phyloP scores from a whole-genome alignment of 2,797 vertebrate genomes.

The Sarcophilus harrisii region DNA sequence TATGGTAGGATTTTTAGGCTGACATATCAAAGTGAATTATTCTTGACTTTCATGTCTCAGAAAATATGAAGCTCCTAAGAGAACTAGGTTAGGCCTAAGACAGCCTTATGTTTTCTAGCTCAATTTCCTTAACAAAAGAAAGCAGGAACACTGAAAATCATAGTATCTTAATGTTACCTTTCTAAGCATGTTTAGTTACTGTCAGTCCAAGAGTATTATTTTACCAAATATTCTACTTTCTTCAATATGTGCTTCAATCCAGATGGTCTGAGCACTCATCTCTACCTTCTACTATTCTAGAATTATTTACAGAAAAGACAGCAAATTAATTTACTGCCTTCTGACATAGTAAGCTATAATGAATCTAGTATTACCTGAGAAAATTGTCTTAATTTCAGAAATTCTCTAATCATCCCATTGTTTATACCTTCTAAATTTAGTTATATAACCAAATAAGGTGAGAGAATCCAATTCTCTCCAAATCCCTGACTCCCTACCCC shows the following conservation, averaged over 20 bases:
- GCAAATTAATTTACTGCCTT: slow-evolving; percentile 10
- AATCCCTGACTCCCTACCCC: slow-evolving; percentile 34
- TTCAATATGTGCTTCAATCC: slow-evolving; percentile 20
- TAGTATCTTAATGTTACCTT: slow-evolving; percentile 39
- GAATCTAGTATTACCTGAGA: slow-evolving; percentile 11
- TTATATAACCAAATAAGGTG: slow-evolving; percentile 42
- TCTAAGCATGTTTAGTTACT: neutral
- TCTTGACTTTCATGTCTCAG: slow-evolving; percentile 11
- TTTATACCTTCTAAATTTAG: slow-evolving; percentile 23
- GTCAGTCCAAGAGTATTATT: slow-evolving; percentile 36
- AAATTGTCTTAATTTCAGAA: slow-evolving; percentile 17
- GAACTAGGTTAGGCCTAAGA: slow-evolving; percentile 28
- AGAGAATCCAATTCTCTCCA: slow-evolving; percentile 30
- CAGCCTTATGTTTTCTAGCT: slow-evolving; percentile 31
- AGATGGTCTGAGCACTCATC: neutral
- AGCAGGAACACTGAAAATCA: slow-evolving; percentile 30
- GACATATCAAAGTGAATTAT: neutral
- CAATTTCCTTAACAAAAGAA: slow-evolving; percentile 42
- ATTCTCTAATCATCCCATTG: slow-evolving; percentile 23
- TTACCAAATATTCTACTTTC: slow-evolving; percentile 41
- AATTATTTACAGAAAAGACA: slow-evolving; percentile 54
- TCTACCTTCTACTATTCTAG: slow-evolving; percentile 1
- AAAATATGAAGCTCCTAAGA: slow-evolving; percentile 39
- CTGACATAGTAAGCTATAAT: neutral
- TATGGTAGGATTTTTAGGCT: slow-evolving; percentile 33